These are phyloP conservation scores for Garrulus glandarius DNA, from an alignment of 2,797 vertebrate genomes.

Conservation along the genomic window DNA sequence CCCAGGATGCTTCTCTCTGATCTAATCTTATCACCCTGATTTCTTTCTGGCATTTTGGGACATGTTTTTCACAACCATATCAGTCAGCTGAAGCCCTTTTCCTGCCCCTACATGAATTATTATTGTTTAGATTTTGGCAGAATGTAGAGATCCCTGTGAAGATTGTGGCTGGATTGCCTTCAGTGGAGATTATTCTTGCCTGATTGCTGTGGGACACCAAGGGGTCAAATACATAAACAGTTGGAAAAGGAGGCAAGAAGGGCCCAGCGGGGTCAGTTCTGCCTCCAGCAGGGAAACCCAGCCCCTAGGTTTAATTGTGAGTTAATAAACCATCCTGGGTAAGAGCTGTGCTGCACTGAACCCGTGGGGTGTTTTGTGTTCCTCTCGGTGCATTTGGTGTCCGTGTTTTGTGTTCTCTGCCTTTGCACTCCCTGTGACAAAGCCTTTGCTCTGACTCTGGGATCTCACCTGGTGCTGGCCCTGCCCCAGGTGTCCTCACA, in stretches of 20 bases:
- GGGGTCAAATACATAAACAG: background rate
- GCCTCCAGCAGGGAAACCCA: background rate
- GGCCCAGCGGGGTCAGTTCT: background rate
- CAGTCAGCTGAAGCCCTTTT: background rate
- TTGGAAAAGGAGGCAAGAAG: background rate
- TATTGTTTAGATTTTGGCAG: slow-evolving; percentile 32
- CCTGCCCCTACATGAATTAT: background rate
- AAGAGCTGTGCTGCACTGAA: background rate
- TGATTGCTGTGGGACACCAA: background rate
- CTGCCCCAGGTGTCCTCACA: background rate
- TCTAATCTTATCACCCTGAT: background rate
- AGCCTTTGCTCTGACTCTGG: background rate
- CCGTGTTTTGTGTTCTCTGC: background rate
- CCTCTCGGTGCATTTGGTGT: background rate
- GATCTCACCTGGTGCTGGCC: too few relatives aligned
- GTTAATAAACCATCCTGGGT: background rate
- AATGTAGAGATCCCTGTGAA: background rate
- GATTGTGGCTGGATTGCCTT: background rate
- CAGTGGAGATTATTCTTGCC: background rate
- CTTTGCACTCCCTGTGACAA: background rate
- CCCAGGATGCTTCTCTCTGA: background rate
- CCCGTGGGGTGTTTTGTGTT: background rate
- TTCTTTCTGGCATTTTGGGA: background rate
- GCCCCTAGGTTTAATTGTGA: background rate
- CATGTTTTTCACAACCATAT: background rate